A percentile compares a stretch with the other conserved stretches of the same genome.
These are phyloP conservation scores for Hermodice carunculata DNA, from an alignment of 2,888 invertebrate genomes.

Conservation along the genomic window DNA sequence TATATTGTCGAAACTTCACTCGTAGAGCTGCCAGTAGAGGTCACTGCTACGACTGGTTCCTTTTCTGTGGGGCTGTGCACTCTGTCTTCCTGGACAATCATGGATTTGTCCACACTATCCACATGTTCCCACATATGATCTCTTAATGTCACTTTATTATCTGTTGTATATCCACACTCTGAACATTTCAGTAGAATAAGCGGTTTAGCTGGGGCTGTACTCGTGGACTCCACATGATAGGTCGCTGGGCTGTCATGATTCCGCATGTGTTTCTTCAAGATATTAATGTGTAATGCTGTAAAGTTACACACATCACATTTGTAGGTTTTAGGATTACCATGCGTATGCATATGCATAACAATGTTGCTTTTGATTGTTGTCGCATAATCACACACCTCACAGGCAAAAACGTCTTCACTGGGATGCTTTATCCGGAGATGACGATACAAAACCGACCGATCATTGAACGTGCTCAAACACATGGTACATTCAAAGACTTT, in stretches of 20 bases:
- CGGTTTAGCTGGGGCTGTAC: background rate
- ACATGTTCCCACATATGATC: conserved; percentile 61
- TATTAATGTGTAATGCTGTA: conserved; percentile 5
- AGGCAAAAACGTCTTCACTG: conserved; percentile 52
- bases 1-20: no score
- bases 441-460: conserved; percentile 13
- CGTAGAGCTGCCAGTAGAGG: background rate
- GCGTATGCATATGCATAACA: conserved; percentile 33
- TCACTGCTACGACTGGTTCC: no score
- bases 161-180: conserved; percentile 63
- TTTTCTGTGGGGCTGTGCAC: no score
- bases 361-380: conserved; percentile 32
- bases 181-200: conserved; percentile 59
- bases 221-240: conserved; percentile 4
- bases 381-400: conserved; percentile 56
- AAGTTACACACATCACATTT: conserved; percentile 26
- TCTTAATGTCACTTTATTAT: conserved; percentile 50
- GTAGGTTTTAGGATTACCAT: conserved; percentile 25
- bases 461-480: conserved; percentile 17
- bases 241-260: conserved; percentile 10
- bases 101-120: conserved; percentile 6
- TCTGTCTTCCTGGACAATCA: background rate
- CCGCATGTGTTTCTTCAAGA: conserved; percentile 25
- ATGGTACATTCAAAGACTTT: conserved; percentile 25
- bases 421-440: conserved; percentile 19